Evolutionary conservation across 2,888 invertebrate genomes (phyloP).

Genomic region (Ellobium chinense): DNA sequence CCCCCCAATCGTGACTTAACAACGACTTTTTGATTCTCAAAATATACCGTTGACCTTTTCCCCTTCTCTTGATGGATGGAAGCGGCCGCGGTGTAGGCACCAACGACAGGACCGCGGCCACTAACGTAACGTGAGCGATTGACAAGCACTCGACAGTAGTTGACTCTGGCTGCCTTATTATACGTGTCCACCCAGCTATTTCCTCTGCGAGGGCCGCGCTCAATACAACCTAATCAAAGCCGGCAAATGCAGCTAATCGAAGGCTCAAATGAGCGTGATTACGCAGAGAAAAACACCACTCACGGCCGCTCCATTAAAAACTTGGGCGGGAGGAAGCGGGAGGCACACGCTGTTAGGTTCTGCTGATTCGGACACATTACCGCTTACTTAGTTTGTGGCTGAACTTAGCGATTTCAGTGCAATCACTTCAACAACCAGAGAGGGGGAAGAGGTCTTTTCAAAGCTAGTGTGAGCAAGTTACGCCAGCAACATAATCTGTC

Average conservation of each 20-base stretch:
- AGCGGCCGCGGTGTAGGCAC: not conserved
- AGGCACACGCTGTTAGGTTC: not conserved
- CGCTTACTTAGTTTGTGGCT: no score
- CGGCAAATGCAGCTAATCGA: not conserved
- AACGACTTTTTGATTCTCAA: no score
- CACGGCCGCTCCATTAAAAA: not conserved
- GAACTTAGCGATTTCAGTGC: no score
- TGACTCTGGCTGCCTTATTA: not conserved
- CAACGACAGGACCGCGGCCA: not conserved
- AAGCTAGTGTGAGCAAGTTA: no score
- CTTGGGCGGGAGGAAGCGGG: not conserved
- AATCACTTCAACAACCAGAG: no score
- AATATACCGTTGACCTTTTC: no score
- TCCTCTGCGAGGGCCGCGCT: not conserved
- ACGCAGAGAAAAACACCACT: not conserved
- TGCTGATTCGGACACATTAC: no score
- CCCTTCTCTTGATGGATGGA: no score
- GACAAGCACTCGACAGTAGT: not conserved
- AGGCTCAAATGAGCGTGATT: not conserved
- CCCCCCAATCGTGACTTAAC: no score
- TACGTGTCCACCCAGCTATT: no score
- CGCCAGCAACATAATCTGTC: no score
- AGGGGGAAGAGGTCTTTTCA: no score
- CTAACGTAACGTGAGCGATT: not conserved
- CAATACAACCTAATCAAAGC: not conserved